Base-by-base conservation (phyloP, 2,888 invertebrate genomes). In the Xestia xanthographa region DNA sequence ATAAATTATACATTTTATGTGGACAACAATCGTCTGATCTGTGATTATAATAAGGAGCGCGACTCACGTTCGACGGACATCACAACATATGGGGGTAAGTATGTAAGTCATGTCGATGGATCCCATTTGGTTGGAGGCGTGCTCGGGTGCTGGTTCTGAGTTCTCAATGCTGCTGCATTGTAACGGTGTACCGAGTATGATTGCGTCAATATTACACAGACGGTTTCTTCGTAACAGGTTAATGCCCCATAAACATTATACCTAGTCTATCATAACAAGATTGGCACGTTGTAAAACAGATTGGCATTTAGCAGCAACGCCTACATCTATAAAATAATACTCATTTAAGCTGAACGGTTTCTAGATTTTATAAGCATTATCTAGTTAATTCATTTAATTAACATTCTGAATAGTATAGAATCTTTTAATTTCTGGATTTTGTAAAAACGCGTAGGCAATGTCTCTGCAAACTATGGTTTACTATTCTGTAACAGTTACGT, bases 1-100 rank as follows among this genome's bases (percentile, higher is more conserved):
- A 95, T 96, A 95, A 94, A 95, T 95, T 94, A 96, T 95, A 94
- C 95, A 95, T 96, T 93, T 94, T 93, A 94, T 93, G 93, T 91
- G 90, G 92, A 91, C 93, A 95, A 96, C 95, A 95, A 96, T 95
- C 95, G 94, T 85, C 95, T 94, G 91, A 96, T 96, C 94, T 96
- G 95, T 95, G 94, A 96, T 96, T 96, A 94, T 95, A 96, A 96
- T 96, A 94, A 94, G 95, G 91, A 87, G 89, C 90, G 90, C 92
- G 92, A 94, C 93, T 94, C 94, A 94, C 93, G 93, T 93, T 92
- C 92, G 92, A 92, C 88, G 92, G 93, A 92, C 93, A 91, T 87
- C 86, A 80, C 84, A 88, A 90, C 87, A 87, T 88, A 91, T 87
- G 85, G 88, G 88, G 86, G 87, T 88, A 85, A 83, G 88, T 88